These are phyloP conservation scores for Apteryx mantelli DNA, from an alignment of 2,113 vertebrate genomes.

Conservation along the genomic window DNA sequence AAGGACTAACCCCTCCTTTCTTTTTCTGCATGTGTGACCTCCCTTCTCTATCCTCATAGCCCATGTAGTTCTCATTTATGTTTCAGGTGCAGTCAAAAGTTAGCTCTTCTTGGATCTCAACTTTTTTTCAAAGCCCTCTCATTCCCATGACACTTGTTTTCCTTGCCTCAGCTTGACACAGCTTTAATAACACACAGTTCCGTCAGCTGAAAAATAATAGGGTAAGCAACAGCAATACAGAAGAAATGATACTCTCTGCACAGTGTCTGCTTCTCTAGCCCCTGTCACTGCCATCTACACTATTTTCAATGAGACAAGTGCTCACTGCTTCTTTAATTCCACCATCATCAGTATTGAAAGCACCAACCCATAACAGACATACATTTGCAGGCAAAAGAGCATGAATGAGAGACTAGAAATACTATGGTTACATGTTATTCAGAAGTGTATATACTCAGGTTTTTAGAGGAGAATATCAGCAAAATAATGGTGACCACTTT, in stretches of 20 bases:
- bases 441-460: neutral
- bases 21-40: neutral
- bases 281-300: neutral
- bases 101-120: accelerated
- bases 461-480: neutral
- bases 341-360: neutral
- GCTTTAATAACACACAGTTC: neutral
- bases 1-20: neutral
- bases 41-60: neutral
- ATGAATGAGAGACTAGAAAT: neutral
- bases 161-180: neutral
- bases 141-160: accelerated
- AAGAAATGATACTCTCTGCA: neutral
- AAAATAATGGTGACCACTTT: neutral
- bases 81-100: neutral
- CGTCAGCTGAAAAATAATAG: neutral
- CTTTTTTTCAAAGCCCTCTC: neutral
- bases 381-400: neutral
- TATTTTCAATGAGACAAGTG: neutral
- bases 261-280: neutral
- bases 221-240: neutral
- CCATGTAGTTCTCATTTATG: neutral
- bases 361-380: neutral
- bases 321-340: neutral
- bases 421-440: neutral